Evolutionary conservation across 2,888 invertebrate genomes (phyloP).

Genomic region (Acleris emargana): DNA sequence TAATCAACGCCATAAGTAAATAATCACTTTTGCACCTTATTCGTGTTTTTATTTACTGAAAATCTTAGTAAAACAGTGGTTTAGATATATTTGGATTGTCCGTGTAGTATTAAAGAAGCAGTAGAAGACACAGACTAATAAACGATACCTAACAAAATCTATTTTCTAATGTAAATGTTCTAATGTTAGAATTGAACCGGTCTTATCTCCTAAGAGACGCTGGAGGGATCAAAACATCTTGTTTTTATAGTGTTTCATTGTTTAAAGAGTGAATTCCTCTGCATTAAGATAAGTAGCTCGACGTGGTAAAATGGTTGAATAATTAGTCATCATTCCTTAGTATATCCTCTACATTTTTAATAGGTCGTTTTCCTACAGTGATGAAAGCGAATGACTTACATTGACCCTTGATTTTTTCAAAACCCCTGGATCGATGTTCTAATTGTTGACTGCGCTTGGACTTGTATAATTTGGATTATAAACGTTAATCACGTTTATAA

Average conservation of each 20-base stretch:
- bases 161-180: not conserved
- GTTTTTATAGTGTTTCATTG: slow-evolving; percentile 63
- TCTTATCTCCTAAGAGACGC: slow-evolving; percentile 52
- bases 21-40: too few species aligned
- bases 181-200: slow-evolving; percentile 35
- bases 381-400: too few species aligned
- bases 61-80: too few species aligned
- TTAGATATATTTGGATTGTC: too few species aligned
- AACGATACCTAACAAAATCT: not conserved
- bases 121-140: too few species aligned
- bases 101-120: too few species aligned
- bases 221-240: slow-evolving; percentile 58
- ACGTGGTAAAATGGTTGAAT: slow-evolving; percentile 38
- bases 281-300: slow-evolving; percentile 59
- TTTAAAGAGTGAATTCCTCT: slow-evolving; percentile 70
- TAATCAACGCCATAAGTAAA: too few species aligned
- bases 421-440: too few species aligned
- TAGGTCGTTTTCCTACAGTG: not conserved
- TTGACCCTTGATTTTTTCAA: too few species aligned
- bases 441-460: not conserved
- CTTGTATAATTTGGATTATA: not conserved
- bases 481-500: too few species aligned
- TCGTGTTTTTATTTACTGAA: too few species aligned
- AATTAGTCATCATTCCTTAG: slow-evolving; percentile 1
- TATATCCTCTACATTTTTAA: slow-evolving; percentile 18